Percentiles rank a stretch among this genome's conserved stretches.
Evolutionary conservation across 2,113 vertebrate species (phyloP).

Genomic region (Tricholaema leucomelas): DNA sequence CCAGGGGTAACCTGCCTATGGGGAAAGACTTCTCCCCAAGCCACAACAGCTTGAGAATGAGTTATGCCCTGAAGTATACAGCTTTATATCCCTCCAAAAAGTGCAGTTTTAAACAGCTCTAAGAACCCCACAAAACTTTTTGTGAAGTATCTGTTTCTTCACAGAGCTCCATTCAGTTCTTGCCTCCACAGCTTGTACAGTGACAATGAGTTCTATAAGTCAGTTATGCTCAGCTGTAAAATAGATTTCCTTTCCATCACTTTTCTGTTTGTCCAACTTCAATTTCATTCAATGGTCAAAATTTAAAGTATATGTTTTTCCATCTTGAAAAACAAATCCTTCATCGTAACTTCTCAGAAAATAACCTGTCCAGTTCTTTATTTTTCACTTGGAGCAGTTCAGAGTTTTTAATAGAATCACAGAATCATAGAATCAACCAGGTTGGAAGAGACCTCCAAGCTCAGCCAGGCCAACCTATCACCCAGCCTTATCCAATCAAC

Average conservation of each 20-base stretch:
- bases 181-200: neutral
- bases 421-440: no score
- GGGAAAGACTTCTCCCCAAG: neutral
- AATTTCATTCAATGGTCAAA: neutral
- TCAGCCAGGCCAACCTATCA: no score
- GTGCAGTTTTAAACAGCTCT: neutral
- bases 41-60: neutral
- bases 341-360: neutral
- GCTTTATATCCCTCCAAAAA: neutral
- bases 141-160: neutral
- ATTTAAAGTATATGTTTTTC: neutral
- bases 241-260: neutral
- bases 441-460: no score
- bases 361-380: neutral
- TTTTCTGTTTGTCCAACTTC: neutral
- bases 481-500: no score
- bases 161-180: neutral
- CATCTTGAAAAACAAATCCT: neutral
- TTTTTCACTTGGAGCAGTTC: neutral
- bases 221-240: neutral
- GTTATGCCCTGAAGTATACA: neutral
- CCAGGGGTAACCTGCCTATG: neutral
- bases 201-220: neutral
- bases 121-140: neutral
- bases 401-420: no score